Conservation (phyloP, 2,113 vertebrate species). For the Noturus placidus region DNA sequence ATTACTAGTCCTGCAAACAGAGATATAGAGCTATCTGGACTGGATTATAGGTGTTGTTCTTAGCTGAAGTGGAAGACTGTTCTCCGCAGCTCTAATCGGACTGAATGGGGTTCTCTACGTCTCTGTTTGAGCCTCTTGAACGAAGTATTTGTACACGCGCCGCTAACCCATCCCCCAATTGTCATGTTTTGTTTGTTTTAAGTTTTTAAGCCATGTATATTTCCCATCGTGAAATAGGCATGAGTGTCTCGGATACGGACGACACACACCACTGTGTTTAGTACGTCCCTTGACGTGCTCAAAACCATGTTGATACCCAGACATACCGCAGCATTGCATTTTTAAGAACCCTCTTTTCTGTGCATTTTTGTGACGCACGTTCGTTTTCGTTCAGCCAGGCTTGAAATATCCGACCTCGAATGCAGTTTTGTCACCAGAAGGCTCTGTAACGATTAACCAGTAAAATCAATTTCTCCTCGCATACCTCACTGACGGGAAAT, state of each 20-base stretch:
- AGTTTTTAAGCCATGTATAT: neutral
- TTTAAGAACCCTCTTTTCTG: neutral
- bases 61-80: neutral
- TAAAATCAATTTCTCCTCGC: constrained; percentile 64
- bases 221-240: neutral
- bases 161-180: no score
- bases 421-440: constrained; percentile 48
- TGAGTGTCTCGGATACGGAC: neutral
- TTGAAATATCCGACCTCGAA: constrained; percentile 37
- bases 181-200: neutral
- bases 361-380: neutral
- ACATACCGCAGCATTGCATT: neutral
- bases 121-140: neutral
- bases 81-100: neutral
- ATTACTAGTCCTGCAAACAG: constrained; percentile 42
- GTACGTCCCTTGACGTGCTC: neutral
- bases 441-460: constrained; percentile 76
- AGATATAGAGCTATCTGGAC: neutral
- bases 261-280: neutral
- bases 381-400: neutral
- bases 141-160: neutral
- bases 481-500: constrained; percentile 55
- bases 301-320: neutral
- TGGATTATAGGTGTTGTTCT: neutral
- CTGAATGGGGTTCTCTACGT: neutral